phyloP scores from a whole-genome alignment of 1,140 invertebrate genomes.

The Drosophila burlai region DNA sequence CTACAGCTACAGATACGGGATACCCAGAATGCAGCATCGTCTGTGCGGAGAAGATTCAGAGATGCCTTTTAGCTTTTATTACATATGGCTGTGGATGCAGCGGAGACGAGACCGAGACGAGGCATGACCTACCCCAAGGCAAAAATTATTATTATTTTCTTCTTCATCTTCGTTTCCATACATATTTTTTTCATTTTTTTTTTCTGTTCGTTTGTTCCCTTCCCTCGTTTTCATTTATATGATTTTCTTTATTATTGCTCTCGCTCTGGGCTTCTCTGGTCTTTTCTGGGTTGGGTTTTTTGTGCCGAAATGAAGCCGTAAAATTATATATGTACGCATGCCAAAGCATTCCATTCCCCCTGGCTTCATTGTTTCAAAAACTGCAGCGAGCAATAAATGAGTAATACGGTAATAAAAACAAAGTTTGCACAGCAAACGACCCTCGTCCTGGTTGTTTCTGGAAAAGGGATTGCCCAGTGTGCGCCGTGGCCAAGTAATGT shows the following conservation, averaged over 20 bases:
- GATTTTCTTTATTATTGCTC: conserved; percentile 57
- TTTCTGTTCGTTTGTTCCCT: conserved; percentile 24
- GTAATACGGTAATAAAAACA: conserved; percentile 68
- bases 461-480: conserved; percentile 14
- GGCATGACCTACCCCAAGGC: conserved; percentile 78
- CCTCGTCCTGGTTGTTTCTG: conserved; percentile 10
- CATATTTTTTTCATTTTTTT: conserved; percentile 13
- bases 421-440: conserved; percentile 52
- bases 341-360: conserved; percentile 18
- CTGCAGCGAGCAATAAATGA: conserved; percentile 68
- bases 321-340: conserved; percentile 68
- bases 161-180: conserved; percentile 37
- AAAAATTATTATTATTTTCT: conserved; percentile 77
- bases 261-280: conserved; percentile 58
- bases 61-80: conserved; percentile 73
- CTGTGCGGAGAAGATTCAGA: conserved; percentile 26
- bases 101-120: conserved; percentile 41
- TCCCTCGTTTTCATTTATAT: conserved; percentile 55
- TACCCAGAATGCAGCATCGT: conserved; percentile 27
- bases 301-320: conserved; percentile 65
- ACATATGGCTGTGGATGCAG: conserved; percentile 50
- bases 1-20: background rate
- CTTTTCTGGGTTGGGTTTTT: conserved; percentile 52
- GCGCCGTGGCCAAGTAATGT: conserved; percentile 30
- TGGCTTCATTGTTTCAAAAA: conserved; percentile 68